Evolutionary conservation across 2,113 vertebrate genomes (phyloP).

Genomic region (Trinectes maculatus): DNA sequence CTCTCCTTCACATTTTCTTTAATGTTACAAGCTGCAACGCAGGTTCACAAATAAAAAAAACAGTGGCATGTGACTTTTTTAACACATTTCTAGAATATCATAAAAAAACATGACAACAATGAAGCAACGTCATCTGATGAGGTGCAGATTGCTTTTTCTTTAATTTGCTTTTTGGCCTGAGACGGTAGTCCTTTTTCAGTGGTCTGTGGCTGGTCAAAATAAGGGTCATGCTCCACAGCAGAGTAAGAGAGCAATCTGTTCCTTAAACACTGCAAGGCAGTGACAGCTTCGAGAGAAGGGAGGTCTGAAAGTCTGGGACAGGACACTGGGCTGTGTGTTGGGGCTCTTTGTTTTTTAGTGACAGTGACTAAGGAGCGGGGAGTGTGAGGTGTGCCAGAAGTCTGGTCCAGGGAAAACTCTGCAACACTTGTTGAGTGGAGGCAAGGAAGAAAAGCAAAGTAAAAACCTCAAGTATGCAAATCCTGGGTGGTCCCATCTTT

Average conservation of each 20-base stretch:
- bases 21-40: conserved; percentile 78
- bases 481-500: conserved; percentile 79
- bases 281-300: conserved; percentile 52
- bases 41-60: conserved; percentile 54
- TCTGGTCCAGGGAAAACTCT: conserved; percentile 74
- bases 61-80: conserved; percentile 1
- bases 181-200: conserved; percentile 46
- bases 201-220: conserved; percentile 54
- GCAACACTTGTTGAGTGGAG: conserved; percentile 65
- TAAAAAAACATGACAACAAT: neutral
- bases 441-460: conserved; percentile 77
- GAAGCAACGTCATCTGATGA: conserved; percentile 30
- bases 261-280: conserved; percentile 59
- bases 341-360: conserved; percentile 72
- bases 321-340: conserved; percentile 63
- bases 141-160: conserved; percentile 64
- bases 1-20: conserved; percentile 56
- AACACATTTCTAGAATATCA: neutral
- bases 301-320: conserved; percentile 72
- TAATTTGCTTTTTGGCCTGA: conserved; percentile 40
- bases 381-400: conserved; percentile 70
- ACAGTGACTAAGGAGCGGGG: conserved; percentile 76
- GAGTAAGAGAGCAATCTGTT: conserved; percentile 63
- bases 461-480: conserved; percentile 78
- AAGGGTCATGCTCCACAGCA: conserved; percentile 36